A percentile compares a stretch with the other conserved stretches of the same genome.
Evolutionary conservation across 2,113 vertebrate species (phyloP).

Genomic region (Corythornis cristatus): DNA sequence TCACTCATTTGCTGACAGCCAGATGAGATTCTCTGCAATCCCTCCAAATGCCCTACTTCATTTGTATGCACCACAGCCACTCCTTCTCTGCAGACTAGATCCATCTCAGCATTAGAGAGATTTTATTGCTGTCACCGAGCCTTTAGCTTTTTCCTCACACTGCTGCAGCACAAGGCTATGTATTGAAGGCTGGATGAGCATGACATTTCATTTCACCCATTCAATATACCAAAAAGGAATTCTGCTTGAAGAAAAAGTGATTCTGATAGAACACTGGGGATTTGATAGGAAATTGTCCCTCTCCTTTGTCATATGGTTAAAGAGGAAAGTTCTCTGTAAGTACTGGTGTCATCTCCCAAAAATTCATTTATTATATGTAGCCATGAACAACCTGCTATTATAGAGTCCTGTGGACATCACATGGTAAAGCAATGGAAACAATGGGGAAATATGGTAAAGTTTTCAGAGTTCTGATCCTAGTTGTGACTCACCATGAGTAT

Average conservation of each 20-base stretch:
- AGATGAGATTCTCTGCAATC: background rate
- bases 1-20: background rate
- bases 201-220: conserved; percentile 1
- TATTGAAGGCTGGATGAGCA: background rate
- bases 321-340: background rate
- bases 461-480: background rate
- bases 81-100: conserved; percentile 10
- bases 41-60: background rate
- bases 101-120: conserved; percentile 14
- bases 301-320: background rate
- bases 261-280: background rate
- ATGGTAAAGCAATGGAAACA: background rate
- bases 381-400: background rate
- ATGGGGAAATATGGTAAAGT: background rate
- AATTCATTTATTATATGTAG: background rate
- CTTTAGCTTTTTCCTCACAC: background rate
- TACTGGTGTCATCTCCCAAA: background rate
- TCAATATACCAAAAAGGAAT: background rate
- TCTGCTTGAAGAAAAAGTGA: background rate
- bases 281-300: background rate
- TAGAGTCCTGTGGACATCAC: background rate
- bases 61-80: conserved; percentile 14
- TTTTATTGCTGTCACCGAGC: conserved; percentile 5
- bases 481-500: background rate
- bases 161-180: background rate